Base-by-base conservation (phyloP, 2,888 invertebrate species). In the Caenorhabditis auriculariae region DNA sequence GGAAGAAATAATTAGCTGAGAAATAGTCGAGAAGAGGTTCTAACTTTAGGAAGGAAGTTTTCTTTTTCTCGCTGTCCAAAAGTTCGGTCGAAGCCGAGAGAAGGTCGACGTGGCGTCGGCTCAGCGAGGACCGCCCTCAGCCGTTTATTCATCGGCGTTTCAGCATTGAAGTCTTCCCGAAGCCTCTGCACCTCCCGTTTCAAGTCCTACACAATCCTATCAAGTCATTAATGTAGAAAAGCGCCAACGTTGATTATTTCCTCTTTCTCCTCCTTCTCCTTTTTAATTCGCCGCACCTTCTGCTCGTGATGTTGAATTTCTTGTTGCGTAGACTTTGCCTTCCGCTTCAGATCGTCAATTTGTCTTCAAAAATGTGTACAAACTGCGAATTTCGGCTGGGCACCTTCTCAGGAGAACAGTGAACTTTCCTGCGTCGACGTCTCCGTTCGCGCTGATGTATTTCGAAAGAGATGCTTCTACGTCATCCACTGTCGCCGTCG, bases 1-100 rank as follows among this genome's bases (percentile, higher is more conserved):
- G 9, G 32, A 19, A 15, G 55, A 45, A 38, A 38, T 19, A 38
- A 38, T 7, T 19, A 38, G 21, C 38, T 5, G 17, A 7, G 21
- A 5, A 38, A 38, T 19, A 38, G 21, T 4, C 4, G 21, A 38
- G 21, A 5, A 4, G 21, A 19, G 21, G 19, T 24, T 9, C 23
- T 15, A 15, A 3, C 4, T 41, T 9, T 6, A 9, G 41, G 24
- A n/a, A 24, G 6, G 12, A 38, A 3, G 27, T 56, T 39, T 35
- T 35, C 26, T 38, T 58, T 27, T 46, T 52, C 15, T 46, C 5
- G 37, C 38, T 28, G 41, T 51, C 39, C 23, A 35, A 45, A 35
- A 2, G 54, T 54, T 0, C 48, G 41, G 48, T 62, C 57, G 17
- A 62, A 62, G 21, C 62, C 57, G 35, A 62, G 21, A 6, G 62